These are phyloP conservation scores for Prinia subflava DNA, from an alignment of 2,113 vertebrate genomes.

Conservation along the genomic window DNA sequence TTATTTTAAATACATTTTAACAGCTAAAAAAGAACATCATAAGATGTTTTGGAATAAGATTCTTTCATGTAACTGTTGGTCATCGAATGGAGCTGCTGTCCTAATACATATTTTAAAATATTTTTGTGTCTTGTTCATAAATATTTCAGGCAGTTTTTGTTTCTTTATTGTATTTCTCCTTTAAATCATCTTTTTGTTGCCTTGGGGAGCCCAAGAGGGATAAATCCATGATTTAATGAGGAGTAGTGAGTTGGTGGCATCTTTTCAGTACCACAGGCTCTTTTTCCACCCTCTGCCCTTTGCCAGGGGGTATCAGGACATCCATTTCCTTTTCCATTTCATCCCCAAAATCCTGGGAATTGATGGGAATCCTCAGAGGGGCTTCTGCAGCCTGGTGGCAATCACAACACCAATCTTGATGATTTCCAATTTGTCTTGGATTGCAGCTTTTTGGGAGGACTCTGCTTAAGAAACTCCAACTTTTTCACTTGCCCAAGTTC, in stretches of 20 bases:
- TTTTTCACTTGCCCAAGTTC: background rate
- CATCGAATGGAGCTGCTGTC: background rate
- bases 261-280: background rate
- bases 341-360: background rate
- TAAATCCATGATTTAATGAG: slow-evolving; percentile 3
- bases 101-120: background rate
- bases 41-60: background rate
- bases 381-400: background rate
- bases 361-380: background rate
- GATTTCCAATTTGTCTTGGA: background rate
- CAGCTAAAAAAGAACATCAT: background rate
- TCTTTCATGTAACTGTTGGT: background rate
- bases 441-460: background rate
- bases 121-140: background rate
- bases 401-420: background rate
- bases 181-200: background rate
- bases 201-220: background rate
- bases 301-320: background rate
- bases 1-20: background rate
- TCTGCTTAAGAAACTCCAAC: background rate
- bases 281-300: background rate
- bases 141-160: slow-evolving; percentile 1
- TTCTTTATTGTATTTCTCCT: background rate
- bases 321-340: background rate
- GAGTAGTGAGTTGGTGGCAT: background rate